Conservation (phyloP, 2,888 invertebrate genomes). For the Aplocera efformata region DNA sequence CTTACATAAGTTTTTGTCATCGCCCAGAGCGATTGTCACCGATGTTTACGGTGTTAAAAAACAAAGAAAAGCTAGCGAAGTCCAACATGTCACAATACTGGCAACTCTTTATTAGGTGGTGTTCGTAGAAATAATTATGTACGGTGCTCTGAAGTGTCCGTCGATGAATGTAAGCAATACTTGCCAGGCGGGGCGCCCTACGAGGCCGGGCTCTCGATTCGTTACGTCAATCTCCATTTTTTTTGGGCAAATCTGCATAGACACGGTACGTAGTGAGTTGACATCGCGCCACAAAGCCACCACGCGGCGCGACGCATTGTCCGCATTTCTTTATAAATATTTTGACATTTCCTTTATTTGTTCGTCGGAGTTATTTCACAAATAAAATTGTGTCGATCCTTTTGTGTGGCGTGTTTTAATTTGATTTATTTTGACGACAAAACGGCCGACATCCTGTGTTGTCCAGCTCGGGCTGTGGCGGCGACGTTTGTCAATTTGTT, state of each 20-base stretch:
- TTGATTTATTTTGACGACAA: constrained; percentile 76
- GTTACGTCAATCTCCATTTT: constrained; percentile 75
- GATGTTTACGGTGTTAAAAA: constrained; percentile 45
- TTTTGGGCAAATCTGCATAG: constrained; percentile 71
- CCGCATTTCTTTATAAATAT: constrained; percentile 77
- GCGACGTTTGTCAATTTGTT: constrained; percentile 72
- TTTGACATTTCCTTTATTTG: constrained; percentile 77
- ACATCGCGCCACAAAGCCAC: constrained; percentile 67
- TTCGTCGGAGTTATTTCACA: constrained; percentile 66
- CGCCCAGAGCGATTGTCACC: constrained; percentile 10
- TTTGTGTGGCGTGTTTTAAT: constrained; percentile 73
- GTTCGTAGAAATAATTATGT: constrained; percentile 75
- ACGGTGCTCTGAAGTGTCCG: constrained; percentile 69
- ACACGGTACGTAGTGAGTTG: constrained; percentile 55
- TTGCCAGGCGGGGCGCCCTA: constrained; percentile 66
- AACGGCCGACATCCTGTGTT: constrained; percentile 68
- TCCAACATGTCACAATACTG: constrained; percentile 52
- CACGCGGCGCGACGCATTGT: constrained; percentile 68
- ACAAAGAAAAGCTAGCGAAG: constrained; percentile 45
- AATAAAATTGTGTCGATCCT: constrained; percentile 71
- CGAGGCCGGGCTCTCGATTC: constrained; percentile 53
- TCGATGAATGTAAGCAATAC: constrained; percentile 52
- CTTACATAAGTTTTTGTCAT: constrained; percentile 8
- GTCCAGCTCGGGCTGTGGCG: constrained; percentile 41
- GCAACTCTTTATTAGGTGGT: constrained; percentile 68